These are phyloP conservation scores for Pangasius djambal DNA, from an alignment of 2,797 vertebrate species.

Conservation along the genomic window DNA sequence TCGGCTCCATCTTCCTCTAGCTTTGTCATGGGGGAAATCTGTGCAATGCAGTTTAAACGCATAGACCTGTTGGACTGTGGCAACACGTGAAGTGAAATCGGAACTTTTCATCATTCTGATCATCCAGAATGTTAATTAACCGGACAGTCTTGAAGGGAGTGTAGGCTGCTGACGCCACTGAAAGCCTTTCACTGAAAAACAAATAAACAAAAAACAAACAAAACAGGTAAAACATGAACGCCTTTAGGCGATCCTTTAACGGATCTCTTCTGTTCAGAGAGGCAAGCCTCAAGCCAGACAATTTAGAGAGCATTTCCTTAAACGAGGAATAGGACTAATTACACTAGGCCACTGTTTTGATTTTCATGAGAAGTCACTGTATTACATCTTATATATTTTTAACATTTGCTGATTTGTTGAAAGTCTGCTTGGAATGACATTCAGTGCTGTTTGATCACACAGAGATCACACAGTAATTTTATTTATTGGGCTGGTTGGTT, in stretches of 20 bases:
- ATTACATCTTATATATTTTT: neutral
- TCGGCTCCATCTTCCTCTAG: neutral
- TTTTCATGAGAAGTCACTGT: neutral
- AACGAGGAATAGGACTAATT: neutral
- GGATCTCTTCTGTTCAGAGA: neutral
- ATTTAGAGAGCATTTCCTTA: neutral
- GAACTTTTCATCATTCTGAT: neutral
- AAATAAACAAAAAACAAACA: neutral
- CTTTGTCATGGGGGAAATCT: neutral
- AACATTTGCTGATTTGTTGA: neutral
- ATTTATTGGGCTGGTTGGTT: neutral
- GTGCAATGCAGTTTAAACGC: neutral
- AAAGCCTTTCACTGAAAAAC: neutral
- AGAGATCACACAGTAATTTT: neutral
- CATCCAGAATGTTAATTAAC: neutral
- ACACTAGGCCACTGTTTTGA: neutral
- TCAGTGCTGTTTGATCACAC: neutral
- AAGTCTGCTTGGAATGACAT: neutral
- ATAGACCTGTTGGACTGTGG: conserved; percentile 41
- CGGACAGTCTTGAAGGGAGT: too few relatives aligned
- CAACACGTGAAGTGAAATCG: conserved; percentile 23
- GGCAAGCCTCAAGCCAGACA: neutral
- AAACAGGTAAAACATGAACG: neutral
- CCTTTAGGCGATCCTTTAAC: neutral
- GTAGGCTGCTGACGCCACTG: neutral